Evolutionary conservation across 2,113 vertebrate species (phyloP), one percentile per base, ranked within the genome.

Genomic region (Pithys albifrons): DNA sequence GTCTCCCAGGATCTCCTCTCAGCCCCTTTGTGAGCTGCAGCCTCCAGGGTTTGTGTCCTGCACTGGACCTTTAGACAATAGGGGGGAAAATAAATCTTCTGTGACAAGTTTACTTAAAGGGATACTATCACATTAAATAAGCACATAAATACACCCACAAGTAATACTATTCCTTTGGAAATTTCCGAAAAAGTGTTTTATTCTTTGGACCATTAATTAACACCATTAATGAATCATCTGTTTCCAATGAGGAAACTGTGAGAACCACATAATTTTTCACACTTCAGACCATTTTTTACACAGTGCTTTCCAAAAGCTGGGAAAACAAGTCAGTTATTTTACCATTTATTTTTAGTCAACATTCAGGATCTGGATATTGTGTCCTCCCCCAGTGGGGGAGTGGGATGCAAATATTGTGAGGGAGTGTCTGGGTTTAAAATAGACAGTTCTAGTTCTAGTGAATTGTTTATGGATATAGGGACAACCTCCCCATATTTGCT

Each of bases 81-180:
- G 75, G 72, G 52, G n/a, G 6, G 8, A 64, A 91, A 93, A 90
- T 59, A 93, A 95, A 93, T 94, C 72, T 82, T 49, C 65, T 89
- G 23, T 92, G 95, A 86, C 92, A 92, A 89, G 83, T 91, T 96
- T 85, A 84, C 85, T 87, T 95, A 92, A 96, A 96, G 80, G 83
- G 88, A 64, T 28, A 41, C 78, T 33, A 43, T 86, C 86, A 43
- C 83, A 48, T 86, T 77, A 84, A 89, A 78, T 69, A 75, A 78
- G 22, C n/a, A 22, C 8, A 31, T 8, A 83, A 72, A 81, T 74
- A n/a, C 4, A 64, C 27, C 48, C 83, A 64, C 23, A 28, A 74
- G 52, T 82, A 72, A 57, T 8, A 18, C 4, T 41, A 17, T 62
- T 88, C 37, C 51, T 76, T 59, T 20, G 14, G 28, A 94, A 80